Evolutionary conservation across 2,888 invertebrate genomes (phyloP), one percentile per base, ranked within the genome.

Genomic region (Tholera decimalis): DNA sequence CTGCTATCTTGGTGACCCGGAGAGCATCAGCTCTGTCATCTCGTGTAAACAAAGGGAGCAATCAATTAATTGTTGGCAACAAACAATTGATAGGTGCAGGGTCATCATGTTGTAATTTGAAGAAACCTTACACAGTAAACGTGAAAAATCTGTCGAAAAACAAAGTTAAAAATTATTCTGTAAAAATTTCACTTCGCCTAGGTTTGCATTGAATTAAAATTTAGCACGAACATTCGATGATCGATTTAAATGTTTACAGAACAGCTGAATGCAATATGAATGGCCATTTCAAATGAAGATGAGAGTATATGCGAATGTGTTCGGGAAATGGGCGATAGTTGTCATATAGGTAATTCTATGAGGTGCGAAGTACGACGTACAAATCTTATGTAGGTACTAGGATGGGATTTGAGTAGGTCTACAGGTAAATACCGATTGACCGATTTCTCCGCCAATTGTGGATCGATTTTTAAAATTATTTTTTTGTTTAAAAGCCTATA

Each of bases 41-140:
- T 28, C 30, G 30, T 53, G 35, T 28, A 22, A 63, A 71, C 72
- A 60, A 74, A 58, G 66, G 60, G 62, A 49, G n/a, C 35, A 24
- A 73, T 73, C 61, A 58, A 66, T 73, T 58, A 53, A 41, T 35
- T 60, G 22, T 9, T 59, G 37, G 26, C 22, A 37, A 65, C 41
- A 66, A 50, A 20, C 47, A 24, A 43, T 44, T n/a, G 13, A 35
- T 54, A 35, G 33, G 39, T 71, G 67, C 61, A 37, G 30, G 18
- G 26, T 67, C 24, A 62, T 43, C 49, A 33, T 46, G 44, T 61
- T 61, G 71, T 71, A 66, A 71, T 71, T 71, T 44, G 72, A 64
- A 22, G 64, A 72, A 63, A 18, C 35, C 24, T 33, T 63, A 72
- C 22, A 33, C 39, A 61, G 62, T 28, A 2, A 35, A n/a, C n/a